Evolutionary conservation across 1,140 invertebrate genomes (phyloP).

Genomic region (Drosophila littoralis): DNA sequence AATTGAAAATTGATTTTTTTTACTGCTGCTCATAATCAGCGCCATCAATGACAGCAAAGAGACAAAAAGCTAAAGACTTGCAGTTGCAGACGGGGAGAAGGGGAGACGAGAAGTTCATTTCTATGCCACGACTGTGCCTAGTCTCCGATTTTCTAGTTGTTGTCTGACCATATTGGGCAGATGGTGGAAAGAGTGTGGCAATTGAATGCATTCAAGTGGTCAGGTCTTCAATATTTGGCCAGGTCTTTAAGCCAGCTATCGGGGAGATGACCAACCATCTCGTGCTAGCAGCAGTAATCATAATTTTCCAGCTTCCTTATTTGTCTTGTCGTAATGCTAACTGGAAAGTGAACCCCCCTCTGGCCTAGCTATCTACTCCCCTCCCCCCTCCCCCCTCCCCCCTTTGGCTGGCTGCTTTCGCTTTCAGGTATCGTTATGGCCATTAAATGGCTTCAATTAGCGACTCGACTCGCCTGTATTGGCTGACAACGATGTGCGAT

Average conservation of each 20-base stretch:
- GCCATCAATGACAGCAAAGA: constrained; percentile 12
- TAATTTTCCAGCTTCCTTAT: constrained; percentile 78
- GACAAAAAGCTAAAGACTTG: constrained; percentile 16
- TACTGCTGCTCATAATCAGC: constrained; percentile 14
- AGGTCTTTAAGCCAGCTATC: constrained; percentile 33
- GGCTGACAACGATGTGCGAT: constrained; percentile 78
- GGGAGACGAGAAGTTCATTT: constrained; percentile 8
- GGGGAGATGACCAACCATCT: constrained; percentile 39
- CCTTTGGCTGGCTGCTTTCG: constrained; percentile 49
- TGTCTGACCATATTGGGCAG: constrained; percentile 59
- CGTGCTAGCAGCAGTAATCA: constrained; percentile 59
- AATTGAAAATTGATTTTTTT: not conserved
- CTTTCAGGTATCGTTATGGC: constrained; percentile 51
- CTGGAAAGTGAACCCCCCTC: constrained; percentile 54
- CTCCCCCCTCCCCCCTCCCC: not conserved
- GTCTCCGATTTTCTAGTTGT: constrained; percentile 19
- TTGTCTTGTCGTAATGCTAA: constrained; percentile 32
- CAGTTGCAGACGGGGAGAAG: not conserved
- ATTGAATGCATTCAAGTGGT: constrained; percentile 56
- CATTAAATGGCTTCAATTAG: constrained; percentile 79
- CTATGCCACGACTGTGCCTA: constrained; percentile 44
- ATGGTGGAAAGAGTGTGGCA: constrained; percentile 41
- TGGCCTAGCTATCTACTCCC: constrained; percentile 7
- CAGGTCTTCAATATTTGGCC: constrained; percentile 21
- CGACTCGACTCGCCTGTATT: constrained; percentile 63